A percentile compares a stretch with the other conserved stretches of the same genome.
These are phyloP conservation scores for Malurus elegans DNA, from an alignment of 2,113 vertebrate genomes.

Conservation along the genomic window DNA sequence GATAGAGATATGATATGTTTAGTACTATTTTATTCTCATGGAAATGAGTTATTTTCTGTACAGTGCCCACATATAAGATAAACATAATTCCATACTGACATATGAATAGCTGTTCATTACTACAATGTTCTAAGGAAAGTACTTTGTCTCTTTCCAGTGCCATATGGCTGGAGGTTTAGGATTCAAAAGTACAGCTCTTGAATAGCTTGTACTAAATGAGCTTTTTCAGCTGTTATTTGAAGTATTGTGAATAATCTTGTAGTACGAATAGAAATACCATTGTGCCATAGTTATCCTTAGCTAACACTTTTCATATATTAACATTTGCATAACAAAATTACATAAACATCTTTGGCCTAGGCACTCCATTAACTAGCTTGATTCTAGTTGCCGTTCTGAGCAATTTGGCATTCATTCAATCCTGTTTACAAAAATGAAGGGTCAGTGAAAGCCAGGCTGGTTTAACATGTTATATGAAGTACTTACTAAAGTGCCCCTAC, in stretches of 20 bases:
- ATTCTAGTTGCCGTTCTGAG: not conserved
- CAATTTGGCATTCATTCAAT: not conserved
- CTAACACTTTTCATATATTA: constrained; percentile 5
- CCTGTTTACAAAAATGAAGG: not conserved
- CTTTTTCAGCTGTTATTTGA: constrained; percentile 35
- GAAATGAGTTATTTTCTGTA: constrained; percentile 54
- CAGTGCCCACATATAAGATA: constrained; percentile 20
- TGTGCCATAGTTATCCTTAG: not conserved
- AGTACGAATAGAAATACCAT: not conserved
- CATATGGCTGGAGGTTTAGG: constrained; percentile 3
- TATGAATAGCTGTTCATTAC: constrained; percentile 41
- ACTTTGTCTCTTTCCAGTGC: not conserved
- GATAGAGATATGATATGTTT: constrained; percentile 44
- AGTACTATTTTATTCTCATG: constrained; percentile 43
- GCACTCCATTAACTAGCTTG: not conserved
- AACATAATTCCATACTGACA: constrained; percentile 31
- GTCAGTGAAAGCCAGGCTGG: not conserved
- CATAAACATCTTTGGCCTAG: not conserved
- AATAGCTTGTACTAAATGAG: constrained; percentile 40
- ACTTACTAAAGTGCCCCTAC: not conserved
- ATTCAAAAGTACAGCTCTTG: not conserved
- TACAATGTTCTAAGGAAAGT: not conserved
- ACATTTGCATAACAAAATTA: not conserved
- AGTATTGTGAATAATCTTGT: constrained; percentile 14
- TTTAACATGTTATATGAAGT: not conserved